Base-by-base conservation (phyloP, 2,113 vertebrate genomes). In the Rhinopomastus cyanomelas region DNA sequence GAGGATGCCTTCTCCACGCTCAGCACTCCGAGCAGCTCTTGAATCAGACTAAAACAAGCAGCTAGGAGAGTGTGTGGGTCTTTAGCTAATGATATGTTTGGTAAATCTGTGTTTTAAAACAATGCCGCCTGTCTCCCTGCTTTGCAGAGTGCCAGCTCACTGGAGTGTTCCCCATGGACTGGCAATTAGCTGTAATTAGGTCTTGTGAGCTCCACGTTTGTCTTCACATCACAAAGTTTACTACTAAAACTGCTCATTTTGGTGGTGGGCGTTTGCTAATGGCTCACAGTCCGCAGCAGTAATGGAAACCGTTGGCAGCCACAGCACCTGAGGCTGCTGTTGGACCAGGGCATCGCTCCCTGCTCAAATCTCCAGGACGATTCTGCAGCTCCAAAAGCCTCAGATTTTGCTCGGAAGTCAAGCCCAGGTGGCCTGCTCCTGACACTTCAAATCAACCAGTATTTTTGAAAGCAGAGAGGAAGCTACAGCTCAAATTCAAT, bases 161-260 rank as follows among this genome's bases (percentile, higher is more conserved):
- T 96, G 89, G 96, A 81, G 95, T 75, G 96, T 95, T 97, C 97
- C 96, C 97, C 88, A 81, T 88, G 96, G 97, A 93, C 91, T 92
- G 68, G 92, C 94, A 97, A 97, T 97, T 97, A 97, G 59, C 36
- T 66, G 77, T 96, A 96, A 96, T 97, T 96, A 96, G 96, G 94
- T 89, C 95, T 96, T 94, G 93, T 92, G 95, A 95, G 95, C 96
- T 97, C 95, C 37, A 7, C 95, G 67, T 97, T 97, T 97, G 96
- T 97, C 94, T 95, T 96, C 94, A 68, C 90, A 95, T 96, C 95
- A 87, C 94, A 84, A 96, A 96, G 96, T 96, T 97, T 94, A 88
- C 90, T 87, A 81, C 94, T 91, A 85, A 77, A 92, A 88, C 92
- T 1, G 25, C 86, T 96, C 91, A 34, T 81, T 92, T 96, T 55